Evolutionary conservation across 1,140 invertebrate genomes (phyloP).

Genomic region (Pseudachorutes palmiensis): DNA sequence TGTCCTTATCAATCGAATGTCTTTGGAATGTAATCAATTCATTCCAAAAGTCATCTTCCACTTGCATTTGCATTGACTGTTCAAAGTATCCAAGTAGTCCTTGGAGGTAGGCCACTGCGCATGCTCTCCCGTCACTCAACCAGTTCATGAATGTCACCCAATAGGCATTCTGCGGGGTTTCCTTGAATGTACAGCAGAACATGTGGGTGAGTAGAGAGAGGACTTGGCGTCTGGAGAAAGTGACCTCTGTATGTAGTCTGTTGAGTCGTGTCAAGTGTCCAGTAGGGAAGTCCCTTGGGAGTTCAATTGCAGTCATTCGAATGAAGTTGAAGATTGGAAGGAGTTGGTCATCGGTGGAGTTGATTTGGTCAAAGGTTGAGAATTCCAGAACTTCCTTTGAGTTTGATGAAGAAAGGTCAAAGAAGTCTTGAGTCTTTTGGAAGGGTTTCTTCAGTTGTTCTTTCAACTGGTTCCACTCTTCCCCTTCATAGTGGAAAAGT

Average conservation of each 20-base stretch:
- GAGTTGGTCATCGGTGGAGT: neutral
- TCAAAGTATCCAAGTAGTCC: neutral
- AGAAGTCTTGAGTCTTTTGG: neutral
- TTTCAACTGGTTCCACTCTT: slow-evolving; percentile 11
- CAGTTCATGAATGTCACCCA: neutral
- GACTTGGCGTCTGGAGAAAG: neutral
- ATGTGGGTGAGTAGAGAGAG: neutral
- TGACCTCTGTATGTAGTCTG: neutral
- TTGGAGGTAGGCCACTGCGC: neutral
- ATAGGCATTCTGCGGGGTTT: neutral
- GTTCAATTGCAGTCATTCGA: neutral
- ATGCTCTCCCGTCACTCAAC: neutral
- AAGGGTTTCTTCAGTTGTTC: neutral
- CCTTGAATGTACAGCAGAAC: neutral
- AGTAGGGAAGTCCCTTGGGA: neutral
- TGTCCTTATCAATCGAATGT: neutral
- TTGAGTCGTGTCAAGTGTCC: neutral
- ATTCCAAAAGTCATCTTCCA: neutral
- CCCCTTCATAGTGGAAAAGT: slow-evolving; percentile 13
- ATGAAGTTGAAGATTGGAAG: neutral
- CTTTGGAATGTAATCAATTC: neutral
- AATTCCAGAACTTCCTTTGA: neutral
- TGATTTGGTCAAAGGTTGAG: neutral
- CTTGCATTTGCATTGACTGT: neutral
- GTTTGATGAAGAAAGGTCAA: neutral